Conservation (phyloP, 2,797 vertebrate species). For the Avahi laniger region DNA sequence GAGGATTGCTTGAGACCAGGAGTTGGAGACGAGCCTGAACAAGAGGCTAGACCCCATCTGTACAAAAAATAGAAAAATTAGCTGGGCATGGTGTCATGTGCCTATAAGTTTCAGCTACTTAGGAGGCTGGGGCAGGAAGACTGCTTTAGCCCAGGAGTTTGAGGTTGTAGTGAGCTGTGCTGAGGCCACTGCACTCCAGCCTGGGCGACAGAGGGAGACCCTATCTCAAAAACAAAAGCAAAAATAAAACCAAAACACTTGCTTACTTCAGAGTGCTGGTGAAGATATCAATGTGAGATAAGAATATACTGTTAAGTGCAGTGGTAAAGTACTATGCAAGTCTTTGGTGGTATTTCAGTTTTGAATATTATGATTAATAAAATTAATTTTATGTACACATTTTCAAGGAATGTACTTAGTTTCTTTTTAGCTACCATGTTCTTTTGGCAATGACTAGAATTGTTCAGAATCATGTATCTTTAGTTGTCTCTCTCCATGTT, state of each 20-base stretch:
- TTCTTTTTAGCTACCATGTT: background rate
- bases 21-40: background rate
- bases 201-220: background rate
- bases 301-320: background rate
- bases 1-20: background rate
- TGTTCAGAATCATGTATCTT: constrained; percentile 10
- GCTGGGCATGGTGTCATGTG: background rate
- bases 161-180: background rate
- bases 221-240: background rate
- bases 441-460: background rate
- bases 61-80: background rate
- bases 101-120: background rate
- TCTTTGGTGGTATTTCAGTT: constrained; percentile 19
- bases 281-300: background rate
- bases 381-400: constrained; percentile 6
- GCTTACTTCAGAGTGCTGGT: background rate
- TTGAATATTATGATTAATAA: constrained; percentile 15
- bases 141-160: background rate
- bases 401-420: background rate
- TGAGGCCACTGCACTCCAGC: background rate
- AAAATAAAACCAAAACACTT: background rate
- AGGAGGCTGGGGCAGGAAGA: background rate
- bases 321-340: background rate
- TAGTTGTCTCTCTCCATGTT: background rate
- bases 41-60: background rate